Base-by-base conservation (phyloP, 2,888 invertebrate species). In the Zaprionus bogoriensis region DNA sequence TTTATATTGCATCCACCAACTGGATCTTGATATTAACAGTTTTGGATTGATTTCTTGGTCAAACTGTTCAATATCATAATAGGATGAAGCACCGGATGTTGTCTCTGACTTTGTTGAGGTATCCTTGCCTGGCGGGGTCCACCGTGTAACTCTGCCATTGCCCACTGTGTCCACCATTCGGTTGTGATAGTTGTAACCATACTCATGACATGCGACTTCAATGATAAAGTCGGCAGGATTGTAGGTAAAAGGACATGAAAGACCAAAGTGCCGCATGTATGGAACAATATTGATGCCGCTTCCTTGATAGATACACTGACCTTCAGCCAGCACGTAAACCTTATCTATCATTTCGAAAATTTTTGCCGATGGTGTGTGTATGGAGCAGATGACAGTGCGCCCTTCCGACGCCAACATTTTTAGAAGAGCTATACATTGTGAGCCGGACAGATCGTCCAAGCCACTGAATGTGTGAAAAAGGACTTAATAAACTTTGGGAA, bases 161-260 rank as follows among this genome's bases (percentile, higher is more conserved):
- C 95, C 94, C 0, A 95, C 92, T 0, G 93, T 92, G 4, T 92
- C 88, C 0, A 95, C 93, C 94, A 96, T 94, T 78, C 91, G 92
- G 17, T 95, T 94, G 2, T 93, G 92, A 76, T 93, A 93, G 10
- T 93, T 92, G 7, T 65, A 52, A 0, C 96, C 96, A 82, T 96
- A 96, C 90, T 96, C 96, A 0, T 94, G 95, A 58, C 95, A 94
- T 2, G 95, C 94, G 4, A 96, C 94, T 92, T 96, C 96, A 69
- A 96, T 94, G 55, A 96, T 94, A 91, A 98, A 99, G 92, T 99
- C 99, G 4, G 98, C 98, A 0, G 99, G 99, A 91, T 98, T 99
- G 89, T 98, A 98, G 75, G 97, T 97, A 65, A 93, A 94, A 0
- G 99, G 99, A 88, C 99, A 99, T 23, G 95, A 93, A 30, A 98